Base-by-base conservation (phyloP, 2,888 invertebrate genomes). In the Pyrrhosoma nymphula region DNA sequence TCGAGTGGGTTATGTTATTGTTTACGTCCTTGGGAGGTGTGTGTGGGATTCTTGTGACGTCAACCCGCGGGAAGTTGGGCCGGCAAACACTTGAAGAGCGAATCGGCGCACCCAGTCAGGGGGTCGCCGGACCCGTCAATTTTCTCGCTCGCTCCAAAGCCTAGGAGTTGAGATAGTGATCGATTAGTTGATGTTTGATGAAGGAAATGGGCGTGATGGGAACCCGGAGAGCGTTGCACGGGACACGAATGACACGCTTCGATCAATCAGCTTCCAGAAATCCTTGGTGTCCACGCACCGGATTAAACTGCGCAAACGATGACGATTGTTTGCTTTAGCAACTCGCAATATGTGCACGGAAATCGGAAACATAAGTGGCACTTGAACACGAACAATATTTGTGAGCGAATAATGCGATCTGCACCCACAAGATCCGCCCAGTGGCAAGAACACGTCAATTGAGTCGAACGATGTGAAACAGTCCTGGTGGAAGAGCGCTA, bases 71-170 rank as follows among this genome's bases (percentile, higher is more conserved):
- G 82, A 82, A 82, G 30, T 26, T 82, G 30, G 16, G 82, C 82
- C 82, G 82, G 35, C 82, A 82, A 82, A 82, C 82, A 82, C 82
- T 82, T 82, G 82, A 82, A 30, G 35, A 35, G 16, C 82, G 82
- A 82, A 35, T 35, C 82, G 16, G 82, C 82, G 35, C 82, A 82
- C 82, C 26, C 82, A n/a, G 3, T 82, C 82, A 60, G 82, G 16
- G 26, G 69, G 47, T 8, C 47, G n/a, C 0, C n/a, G 69, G 23
- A 23, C 35, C 30, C 82, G 35, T 82, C 82, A 82, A 82, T 35
- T 35, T 26, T 82, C 82, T 82, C 82, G 82, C 82, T 35, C 82
- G 82, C 82, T 82, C 35, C 26, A 35, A 16, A 30, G 82, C 30
- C 35, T 18, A 23, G 35, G 82, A 82, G 30, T 35, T n/a, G 12